Evolutionary conservation across 2,888 invertebrate genomes (phyloP).

Genomic region (Thereva nobilitata): DNA sequence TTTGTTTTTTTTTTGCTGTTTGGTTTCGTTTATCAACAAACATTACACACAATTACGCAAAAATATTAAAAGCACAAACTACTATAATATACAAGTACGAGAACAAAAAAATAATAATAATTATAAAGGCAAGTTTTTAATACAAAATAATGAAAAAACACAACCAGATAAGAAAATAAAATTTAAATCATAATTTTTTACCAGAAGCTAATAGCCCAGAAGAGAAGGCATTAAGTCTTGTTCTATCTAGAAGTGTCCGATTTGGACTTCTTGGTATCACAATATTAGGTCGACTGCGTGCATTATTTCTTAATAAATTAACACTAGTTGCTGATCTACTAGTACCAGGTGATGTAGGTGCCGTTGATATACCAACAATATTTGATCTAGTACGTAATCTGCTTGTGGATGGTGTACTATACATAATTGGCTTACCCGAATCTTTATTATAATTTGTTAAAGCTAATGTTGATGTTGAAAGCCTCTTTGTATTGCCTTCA

Average conservation of each 20-base stretch:
- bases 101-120: too few relatives aligned
- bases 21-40: too few relatives aligned
- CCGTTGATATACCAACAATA: constrained; percentile 1
- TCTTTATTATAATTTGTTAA: constrained; percentile 10
- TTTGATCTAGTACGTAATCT: constrained; percentile 3
- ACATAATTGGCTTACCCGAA: neutral
- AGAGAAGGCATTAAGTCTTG: constrained; percentile 39
- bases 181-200: constrained; percentile 41
- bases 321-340: neutral
- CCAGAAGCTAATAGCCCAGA: constrained; percentile 36
- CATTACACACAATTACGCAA: too few relatives aligned
- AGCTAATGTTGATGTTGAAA: constrained; percentile 32
- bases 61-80: too few relatives aligned
- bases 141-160: constrained; percentile 28
- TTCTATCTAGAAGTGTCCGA: constrained; percentile 38
- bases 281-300: constrained; percentile 25
- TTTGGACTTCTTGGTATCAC: constrained; percentile 23
- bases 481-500: constrained; percentile 27
- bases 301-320: neutral
- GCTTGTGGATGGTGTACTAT: neutral
- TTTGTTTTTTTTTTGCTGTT: too few relatives aligned
- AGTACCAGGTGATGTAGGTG: constrained; percentile 8
- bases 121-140: neutral
- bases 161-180: constrained; percentile 34
- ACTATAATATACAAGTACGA: too few relatives aligned